These are phyloP conservation scores for Brenthis hecate DNA, from an alignment of 2,888 invertebrate genomes.

Conservation along the genomic window DNA sequence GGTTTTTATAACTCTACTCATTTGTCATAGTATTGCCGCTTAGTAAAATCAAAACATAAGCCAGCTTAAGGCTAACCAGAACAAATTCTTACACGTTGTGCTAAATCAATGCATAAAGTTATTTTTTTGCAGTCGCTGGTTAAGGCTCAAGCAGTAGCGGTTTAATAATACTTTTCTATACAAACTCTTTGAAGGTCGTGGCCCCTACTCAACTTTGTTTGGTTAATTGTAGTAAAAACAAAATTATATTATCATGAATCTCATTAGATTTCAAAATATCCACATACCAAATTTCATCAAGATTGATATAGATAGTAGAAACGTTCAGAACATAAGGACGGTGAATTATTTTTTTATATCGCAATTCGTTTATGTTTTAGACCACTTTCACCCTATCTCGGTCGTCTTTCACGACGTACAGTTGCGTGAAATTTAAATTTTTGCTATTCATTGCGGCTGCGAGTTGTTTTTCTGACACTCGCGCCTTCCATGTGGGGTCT, in stretches of 20 bases:
- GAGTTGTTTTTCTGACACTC: constrained; percentile 72
- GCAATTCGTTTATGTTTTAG: constrained; percentile 34
- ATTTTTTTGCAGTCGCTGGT: constrained; percentile 29
- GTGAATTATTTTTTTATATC: no score
- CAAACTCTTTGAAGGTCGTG: background rate
- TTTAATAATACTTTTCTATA: background rate
- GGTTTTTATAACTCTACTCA: no score
- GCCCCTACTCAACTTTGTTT: no score
- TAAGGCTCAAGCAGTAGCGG: constrained; percentile 41
- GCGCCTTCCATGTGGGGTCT: constrained; percentile 58
- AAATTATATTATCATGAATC: no score
- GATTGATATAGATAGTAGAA: no score
- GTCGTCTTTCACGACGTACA: constrained; percentile 52
- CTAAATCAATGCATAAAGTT: constrained; percentile 53
- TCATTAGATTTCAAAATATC: no score
- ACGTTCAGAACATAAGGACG: no score
- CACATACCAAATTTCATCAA: no score
- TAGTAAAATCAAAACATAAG: constrained; percentile 28
- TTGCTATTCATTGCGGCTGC: constrained; percentile 78
- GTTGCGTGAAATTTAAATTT: constrained; percentile 79
- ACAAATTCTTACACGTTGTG: constrained; percentile 58
- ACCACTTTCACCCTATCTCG: constrained; percentile 38
- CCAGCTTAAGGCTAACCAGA: constrained; percentile 48
- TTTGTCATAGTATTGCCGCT: background rate
- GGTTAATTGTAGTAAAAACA: no score